phyloP scores from a whole-genome alignment of 1,140 invertebrate genomes.

The Bombus confusus region DNA sequence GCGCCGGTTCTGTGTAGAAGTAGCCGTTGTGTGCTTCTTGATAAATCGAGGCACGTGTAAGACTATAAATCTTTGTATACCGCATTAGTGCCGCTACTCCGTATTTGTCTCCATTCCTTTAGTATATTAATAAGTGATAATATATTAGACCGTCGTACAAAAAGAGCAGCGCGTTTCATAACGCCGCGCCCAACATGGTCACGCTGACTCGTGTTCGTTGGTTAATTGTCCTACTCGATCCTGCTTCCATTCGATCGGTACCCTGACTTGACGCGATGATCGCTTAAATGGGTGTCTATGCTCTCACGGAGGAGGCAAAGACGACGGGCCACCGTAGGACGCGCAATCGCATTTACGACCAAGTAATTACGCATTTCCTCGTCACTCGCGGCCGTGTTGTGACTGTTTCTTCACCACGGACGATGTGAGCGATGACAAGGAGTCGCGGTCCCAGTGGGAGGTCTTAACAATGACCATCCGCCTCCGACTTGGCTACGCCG shows the following conservation, averaged over 20 bases:
- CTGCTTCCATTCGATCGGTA: neutral
- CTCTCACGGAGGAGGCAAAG: neutral
- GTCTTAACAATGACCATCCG: constrained; percentile 75
- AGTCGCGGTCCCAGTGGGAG: constrained; percentile 73
- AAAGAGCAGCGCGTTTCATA: neutral
- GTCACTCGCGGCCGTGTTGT: constrained; percentile 66
- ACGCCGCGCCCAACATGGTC: constrained; percentile 10
- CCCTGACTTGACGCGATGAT: neutral
- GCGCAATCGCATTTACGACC: constrained; percentile 57
- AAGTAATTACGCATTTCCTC: constrained; percentile 73
- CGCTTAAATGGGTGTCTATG: neutral
- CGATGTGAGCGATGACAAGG: constrained; percentile 76
- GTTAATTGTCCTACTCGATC: constrained; percentile 42
- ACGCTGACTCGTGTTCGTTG: neutral
- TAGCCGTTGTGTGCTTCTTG: constrained; percentile 55
- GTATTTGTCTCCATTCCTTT: constrained; percentile 64
- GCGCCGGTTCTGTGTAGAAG: constrained; percentile 29
- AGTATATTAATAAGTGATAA: constrained; percentile 64
- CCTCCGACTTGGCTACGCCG: constrained; percentile 66
- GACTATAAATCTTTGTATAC: constrained; percentile 60
- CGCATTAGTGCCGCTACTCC: constrained; percentile 60
- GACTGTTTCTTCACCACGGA: constrained; percentile 69
- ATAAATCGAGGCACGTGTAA: constrained; percentile 65
- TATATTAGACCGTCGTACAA: constrained; percentile 36
- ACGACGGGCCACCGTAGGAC: neutral